Conservation (phyloP, 2,113 vertebrate species). For the Myocastor coypus region DNA sequence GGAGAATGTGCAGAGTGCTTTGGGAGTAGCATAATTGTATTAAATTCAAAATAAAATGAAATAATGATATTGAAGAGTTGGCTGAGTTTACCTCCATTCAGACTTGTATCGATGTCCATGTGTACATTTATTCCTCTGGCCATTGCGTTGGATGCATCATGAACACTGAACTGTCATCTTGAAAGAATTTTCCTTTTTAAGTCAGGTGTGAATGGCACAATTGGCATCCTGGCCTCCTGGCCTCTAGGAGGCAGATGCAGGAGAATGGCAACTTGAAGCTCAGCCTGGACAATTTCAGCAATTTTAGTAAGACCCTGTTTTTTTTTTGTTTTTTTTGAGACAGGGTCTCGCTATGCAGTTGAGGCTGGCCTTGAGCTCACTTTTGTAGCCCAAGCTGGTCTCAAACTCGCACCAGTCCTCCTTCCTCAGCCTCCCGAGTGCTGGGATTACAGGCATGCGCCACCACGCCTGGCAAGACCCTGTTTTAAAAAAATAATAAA, state of each 20-base stretch:
- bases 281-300: neutral
- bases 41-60: too few species aligned
- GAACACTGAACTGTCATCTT: neutral
- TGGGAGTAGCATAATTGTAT: too few species aligned
- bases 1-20: neutral
- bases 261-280: neutral
- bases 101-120: neutral
- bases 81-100: neutral
- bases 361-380: too few species aligned
- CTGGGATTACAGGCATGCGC: too few species aligned
- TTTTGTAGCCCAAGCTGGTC: too few species aligned
- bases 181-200: constrained; percentile 32
- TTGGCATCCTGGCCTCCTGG: neutral
- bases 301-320: neutral
- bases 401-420: too few species aligned
- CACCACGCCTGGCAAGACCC: neutral
- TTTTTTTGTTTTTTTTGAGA: too few species aligned
- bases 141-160: neutral
- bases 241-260: neutral
- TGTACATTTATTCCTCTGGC: neutral
- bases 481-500: neutral
- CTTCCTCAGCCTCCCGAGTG: too few species aligned
- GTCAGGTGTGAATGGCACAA: neutral
- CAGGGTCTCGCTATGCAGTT: too few species aligned
- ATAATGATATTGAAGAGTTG: neutral